Base-by-base conservation (phyloP, 1,140 invertebrate genomes). In the Dendroctonus valens region DNA sequence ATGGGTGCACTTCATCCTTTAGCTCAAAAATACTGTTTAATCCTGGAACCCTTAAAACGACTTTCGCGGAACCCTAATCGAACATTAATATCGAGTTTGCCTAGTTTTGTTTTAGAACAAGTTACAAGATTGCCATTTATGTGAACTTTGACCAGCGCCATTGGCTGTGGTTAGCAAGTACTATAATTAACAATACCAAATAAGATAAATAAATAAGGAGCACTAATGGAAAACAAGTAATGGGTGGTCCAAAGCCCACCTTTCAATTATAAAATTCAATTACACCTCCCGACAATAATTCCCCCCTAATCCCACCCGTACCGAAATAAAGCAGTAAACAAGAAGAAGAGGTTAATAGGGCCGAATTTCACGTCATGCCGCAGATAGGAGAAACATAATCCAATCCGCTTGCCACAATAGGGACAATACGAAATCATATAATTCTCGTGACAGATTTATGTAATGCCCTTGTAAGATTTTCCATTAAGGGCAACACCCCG, bases 391-490 rank as follows among this genome's bases (percentile, higher is more conserved):
- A 59, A 26, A 59, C 59, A 59, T 59, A 59, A 59, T 65, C 64
- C 64, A 65, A 59, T 59, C 46, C 64, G 39, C 49, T 41, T 55
- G 62, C 57, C 48, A 67, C 65, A 60, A 67, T 60, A 59, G 57
- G 55, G 58, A 67, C 65, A 67, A 67, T 60, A 42, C 53, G 65
- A 53, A 67, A 67, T 67, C 65, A 48, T 59, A 54, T 54, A 59
- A 59, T 65, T 65, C 65, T 59, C 49, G 64, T 59, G 55, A 59
- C 58, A 67, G 65, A 67, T 67, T 67, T 67, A 67, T 67, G 65
- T 67, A 54, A 67, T 67, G 58, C 65, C 58, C 65, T 60, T 59
- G 65, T 55, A 59, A 60, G 65, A 59, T 67, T 67, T 67, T 67
- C 65, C 60, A 67, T 67, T 67, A 67, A 65, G 46, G 62, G 8